Evolutionary conservation across 2,888 invertebrate species (phyloP), one percentile per base, ranked within the genome.

Genomic region (Sinodicranocentrus sp.): DNA sequence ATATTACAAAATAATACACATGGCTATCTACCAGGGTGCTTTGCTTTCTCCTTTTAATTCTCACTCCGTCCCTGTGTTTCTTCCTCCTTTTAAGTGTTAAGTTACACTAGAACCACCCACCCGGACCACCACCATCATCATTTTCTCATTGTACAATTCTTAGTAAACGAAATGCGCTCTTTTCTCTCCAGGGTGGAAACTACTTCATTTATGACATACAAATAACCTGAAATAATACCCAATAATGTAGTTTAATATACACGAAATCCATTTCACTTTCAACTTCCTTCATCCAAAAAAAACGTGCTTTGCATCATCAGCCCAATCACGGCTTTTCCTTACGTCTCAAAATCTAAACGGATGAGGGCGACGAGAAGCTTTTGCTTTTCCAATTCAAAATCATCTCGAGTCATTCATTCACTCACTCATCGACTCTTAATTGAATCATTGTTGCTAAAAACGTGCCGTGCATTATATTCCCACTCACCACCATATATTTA

Each of bases 31-130:
- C 39, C 39, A 39, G 8, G 8, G 43, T 19, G 43, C 67, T 67
- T 67, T 43, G 63, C 63, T 15, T 33, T 17, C 17, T 67, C 28
- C 71, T 33, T 61, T 21, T 57, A 57, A 57, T 57, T 57, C 57
- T 57, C 57, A 21, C 21, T 57, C 23, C 17, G 15, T 15, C 15
- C 48, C n/a, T n/a, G n/a, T n/a, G n/a, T n/a, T n/a, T n/a, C n/a
- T n/a, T n/a, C n/a, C n/a, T n/a, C n/a, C n/a, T n/a, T n/a, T n/a
- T n/a, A n/a, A n/a, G n/a, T n/a, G n/a, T n/a, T n/a, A n/a, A n/a
- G n/a, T n/a, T n/a, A n/a, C n/a, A n/a, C n/a, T n/a, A n/a, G n/a
- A n/a, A 48, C 48, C n/a, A 13, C 48, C 15, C 48, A 48, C 15
- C n/a, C 48, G 17, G 17, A 39, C 39, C 39, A 13, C 13, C 39